A percentile compares a stretch with the other conserved stretches of the same genome.
These are phyloP conservation scores for Colossoma macropomum DNA, from an alignment of 2,113 vertebrate species.

Conservation along the genomic window DNA sequence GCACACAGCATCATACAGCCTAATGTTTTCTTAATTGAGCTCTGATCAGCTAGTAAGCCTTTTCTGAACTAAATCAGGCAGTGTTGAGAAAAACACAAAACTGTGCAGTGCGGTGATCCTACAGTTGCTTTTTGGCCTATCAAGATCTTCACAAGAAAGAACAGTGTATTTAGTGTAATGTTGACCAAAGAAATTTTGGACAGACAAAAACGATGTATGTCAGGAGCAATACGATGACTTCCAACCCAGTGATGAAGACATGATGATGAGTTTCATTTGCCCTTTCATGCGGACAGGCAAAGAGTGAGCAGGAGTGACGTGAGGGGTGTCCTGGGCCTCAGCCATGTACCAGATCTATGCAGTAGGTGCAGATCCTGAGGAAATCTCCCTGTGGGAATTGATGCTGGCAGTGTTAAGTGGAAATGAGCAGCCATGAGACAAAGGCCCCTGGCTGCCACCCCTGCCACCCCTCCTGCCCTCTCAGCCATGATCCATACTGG, in stretches of 20 bases:
- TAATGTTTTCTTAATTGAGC: not conserved
- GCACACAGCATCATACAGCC: not conserved
- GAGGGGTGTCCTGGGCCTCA: not conserved
- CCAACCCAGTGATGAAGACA: not conserved
- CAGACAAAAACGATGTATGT: not conserved
- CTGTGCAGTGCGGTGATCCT: not conserved
- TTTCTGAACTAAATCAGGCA: not conserved
- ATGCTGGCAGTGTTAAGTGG: no score
- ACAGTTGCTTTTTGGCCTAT: not conserved
- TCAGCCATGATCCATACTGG: not conserved
- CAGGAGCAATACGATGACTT: not conserved
- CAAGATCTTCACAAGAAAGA: slow-evolving; percentile 20
- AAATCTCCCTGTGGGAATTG: not conserved
- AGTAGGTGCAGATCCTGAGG: not conserved
- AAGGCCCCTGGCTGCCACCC: slow-evolving; percentile 67
- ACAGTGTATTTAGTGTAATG: slow-evolving; percentile 12
- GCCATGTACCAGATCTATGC: not conserved
- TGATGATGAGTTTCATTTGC: slow-evolving; percentile 6
- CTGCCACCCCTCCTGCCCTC: not conserved
- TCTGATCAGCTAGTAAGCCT: not conserved
- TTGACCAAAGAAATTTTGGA: not conserved
- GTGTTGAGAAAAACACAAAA: not conserved
- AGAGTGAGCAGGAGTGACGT: not conserved
- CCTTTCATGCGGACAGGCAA: not conserved
- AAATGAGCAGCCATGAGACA: slow-evolving; percentile 16